These are phyloP conservation scores for Triplophysa siluroides DNA, from an alignment of 2,113 vertebrate species.

Conservation along the genomic window DNA sequence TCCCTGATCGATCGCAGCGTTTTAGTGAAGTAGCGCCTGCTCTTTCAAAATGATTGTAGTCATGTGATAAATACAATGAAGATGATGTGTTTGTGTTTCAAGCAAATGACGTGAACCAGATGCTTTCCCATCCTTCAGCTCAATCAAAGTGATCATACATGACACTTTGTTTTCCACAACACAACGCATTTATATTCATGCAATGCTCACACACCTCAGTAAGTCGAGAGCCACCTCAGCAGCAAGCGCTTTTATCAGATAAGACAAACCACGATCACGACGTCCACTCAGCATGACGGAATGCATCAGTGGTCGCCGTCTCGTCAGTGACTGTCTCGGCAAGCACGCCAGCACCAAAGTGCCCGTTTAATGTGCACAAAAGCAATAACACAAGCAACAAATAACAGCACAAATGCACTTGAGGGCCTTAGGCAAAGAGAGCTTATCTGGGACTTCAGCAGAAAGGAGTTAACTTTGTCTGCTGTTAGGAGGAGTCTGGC, in stretches of 20 bases:
- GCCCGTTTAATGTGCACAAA: conserved; percentile 33
- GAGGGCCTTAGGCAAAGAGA: conserved; percentile 14
- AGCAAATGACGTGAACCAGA: conserved; percentile 3
- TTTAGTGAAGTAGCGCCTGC: too few species aligned
- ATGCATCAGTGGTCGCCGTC: conserved; percentile 15
- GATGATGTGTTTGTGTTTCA: not conserved
- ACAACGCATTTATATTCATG: conserved; percentile 7
- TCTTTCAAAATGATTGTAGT: too few species aligned
- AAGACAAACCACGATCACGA: not conserved
- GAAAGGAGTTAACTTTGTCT: conserved; percentile 36
- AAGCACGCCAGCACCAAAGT: conserved; percentile 7
- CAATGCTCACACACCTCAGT: conserved; percentile 26
- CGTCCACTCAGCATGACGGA: conserved; percentile 1
- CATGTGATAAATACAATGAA: not conserved
- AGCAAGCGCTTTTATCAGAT: not conserved
- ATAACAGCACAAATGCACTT: conserved; percentile 32
- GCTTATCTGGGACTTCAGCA: conserved; percentile 30
- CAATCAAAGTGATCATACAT: conserved; percentile 3
- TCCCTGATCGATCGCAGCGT: too few species aligned
- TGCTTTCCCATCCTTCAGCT: not conserved
- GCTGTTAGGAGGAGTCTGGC: conserved; percentile 16
- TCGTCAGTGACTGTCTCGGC: not conserved
- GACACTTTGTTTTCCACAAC: conserved; percentile 3
- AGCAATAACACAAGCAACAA: conserved; percentile 38
- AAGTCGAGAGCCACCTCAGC: not conserved